Evolutionary conservation across 2,888 invertebrate species (phyloP).

Genomic region (Lepidocyrtoides sp.): DNA sequence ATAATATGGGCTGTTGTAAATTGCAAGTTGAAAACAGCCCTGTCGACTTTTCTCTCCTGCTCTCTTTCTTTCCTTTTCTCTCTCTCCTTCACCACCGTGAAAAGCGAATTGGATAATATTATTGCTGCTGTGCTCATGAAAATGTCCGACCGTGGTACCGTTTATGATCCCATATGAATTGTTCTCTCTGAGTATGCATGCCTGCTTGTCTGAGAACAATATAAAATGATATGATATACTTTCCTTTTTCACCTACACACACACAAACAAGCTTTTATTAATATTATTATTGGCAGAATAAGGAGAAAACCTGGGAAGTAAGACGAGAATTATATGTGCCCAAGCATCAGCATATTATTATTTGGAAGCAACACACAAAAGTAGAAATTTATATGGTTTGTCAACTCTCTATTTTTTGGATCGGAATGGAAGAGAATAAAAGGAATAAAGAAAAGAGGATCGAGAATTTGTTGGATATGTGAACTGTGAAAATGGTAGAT

Average conservation of each 20-base stretch:
- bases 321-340: too few species aligned
- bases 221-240: neutral
- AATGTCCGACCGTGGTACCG: conserved; percentile 53
- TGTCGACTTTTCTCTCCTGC: conserved; percentile 59
- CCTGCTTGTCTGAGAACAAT: conserved; percentile 2
- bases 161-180: conserved; percentile 57
- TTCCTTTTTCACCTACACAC: conserved; percentile 48
- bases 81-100: conserved; percentile 1
- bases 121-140: conserved; percentile 51
- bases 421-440: conserved; percentile 37
- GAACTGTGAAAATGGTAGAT: conserved; percentile 13
- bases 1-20: conserved; percentile 70
- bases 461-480: conserved; percentile 39
- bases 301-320: conserved; percentile 28
- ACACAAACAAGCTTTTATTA: conserved; percentile 65
- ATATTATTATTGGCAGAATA: neutral
- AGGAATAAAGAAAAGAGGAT: conserved; percentile 52
- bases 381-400: conserved; percentile 63
- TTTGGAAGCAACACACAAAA: too few species aligned
- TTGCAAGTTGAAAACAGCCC: conserved; percentile 59
- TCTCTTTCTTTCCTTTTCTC: too few species aligned
- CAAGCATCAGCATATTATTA: conserved; percentile 14
- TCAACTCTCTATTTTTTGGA: conserved; percentile 59
- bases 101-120: conserved; percentile 69
- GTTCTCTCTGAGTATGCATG: neutral